phyloP scores from a whole-genome alignment of 2,888 invertebrate genomes.

The Rhagophthalmus giganteus region DNA sequence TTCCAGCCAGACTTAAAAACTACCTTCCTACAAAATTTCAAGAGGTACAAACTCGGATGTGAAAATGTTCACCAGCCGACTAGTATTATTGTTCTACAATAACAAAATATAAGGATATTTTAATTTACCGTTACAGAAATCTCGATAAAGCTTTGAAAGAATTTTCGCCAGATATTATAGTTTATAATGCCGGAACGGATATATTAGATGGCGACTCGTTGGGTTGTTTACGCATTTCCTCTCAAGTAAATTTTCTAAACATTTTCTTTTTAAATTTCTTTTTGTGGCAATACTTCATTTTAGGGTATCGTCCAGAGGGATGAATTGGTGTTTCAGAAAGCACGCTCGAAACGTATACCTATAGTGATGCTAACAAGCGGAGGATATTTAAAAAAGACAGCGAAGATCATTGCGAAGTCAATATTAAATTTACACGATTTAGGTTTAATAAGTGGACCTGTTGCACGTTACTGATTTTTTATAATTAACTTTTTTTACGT shows the following conservation, averaged over 20 bases:
- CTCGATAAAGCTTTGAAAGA: constrained; percentile 68
- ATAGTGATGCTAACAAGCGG: constrained; percentile 88
- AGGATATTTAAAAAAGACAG: constrained; percentile 78
- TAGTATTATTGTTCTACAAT: no score
- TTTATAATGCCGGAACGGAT: constrained; percentile 96
- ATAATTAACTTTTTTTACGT: no score
- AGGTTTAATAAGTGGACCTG: constrained; percentile 58
- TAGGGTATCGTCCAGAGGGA: constrained; percentile 86
- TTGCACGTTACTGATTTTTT: constrained; percentile 34
- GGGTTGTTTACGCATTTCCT: constrained; percentile 71
- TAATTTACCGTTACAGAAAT: constrained; percentile 69
- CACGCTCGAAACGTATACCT: constrained; percentile 66
- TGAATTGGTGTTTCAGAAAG: constrained; percentile 77
- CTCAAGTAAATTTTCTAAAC: constrained; percentile 57
- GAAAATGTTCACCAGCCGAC: no score
- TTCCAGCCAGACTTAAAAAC: no score
- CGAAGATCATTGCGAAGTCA: constrained; percentile 81
- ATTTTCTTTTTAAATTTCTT: no score
- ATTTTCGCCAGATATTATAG: constrained; percentile 76
- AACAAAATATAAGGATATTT: no score
- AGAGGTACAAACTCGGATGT: no score
- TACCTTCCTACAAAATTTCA: no score
- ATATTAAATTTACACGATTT: constrained; percentile 73
- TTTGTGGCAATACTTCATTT: constrained; percentile 44
- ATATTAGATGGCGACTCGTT: constrained; percentile 77